A percentile compares a stretch with the other conserved stretches of the same genome.
Conservation (phyloP, 2,113 vertebrate species). For the Suncus etruscus region DNA sequence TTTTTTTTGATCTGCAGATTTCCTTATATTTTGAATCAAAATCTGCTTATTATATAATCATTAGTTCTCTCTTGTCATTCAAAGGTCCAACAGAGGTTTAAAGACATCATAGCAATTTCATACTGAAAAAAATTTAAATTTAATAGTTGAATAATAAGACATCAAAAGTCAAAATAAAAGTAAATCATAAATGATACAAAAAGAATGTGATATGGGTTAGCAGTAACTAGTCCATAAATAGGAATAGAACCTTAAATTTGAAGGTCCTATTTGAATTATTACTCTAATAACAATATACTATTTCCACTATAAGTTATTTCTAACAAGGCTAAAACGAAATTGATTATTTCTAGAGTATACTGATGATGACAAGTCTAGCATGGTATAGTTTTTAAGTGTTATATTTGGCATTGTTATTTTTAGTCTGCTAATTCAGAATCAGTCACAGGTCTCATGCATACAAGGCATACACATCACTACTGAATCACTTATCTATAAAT, state of each 20-base stretch:
- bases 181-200: background rate
- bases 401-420: no score
- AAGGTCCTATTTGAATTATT: no score
- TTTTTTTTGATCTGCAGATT: background rate
- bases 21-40: constrained; percentile 9
- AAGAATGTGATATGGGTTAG: background rate
- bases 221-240: background rate
- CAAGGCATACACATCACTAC: no score
- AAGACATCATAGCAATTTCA: no score
- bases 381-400: no score
- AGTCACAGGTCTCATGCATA: no score
- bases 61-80: background rate
- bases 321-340: background rate
- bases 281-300: background rate
- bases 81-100: background rate
- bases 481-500: no score
- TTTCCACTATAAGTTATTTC: background rate
- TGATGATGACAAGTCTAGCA: background rate
- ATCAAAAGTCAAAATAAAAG: constrained; percentile 23
- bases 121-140: no score
- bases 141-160: background rate
- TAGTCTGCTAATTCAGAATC: no score
- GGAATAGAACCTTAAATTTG: background rate
- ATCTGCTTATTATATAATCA: background rate
- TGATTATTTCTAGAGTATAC: background rate